These are phyloP conservation scores for Coleophora flavipennella DNA, from an alignment of 2,888 invertebrate species.

Conservation along the genomic window DNA sequence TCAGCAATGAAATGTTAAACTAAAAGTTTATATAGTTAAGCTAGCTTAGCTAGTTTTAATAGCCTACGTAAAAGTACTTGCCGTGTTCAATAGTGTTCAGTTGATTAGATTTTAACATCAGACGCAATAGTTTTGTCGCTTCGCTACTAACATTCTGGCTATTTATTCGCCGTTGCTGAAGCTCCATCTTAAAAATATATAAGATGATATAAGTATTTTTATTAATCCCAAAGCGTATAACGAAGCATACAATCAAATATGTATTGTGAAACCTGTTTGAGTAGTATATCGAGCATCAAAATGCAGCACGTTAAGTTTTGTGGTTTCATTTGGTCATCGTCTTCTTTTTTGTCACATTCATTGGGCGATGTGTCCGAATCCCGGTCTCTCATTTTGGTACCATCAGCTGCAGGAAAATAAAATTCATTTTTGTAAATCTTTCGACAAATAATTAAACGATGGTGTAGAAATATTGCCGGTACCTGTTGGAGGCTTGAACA, in stretches of 20 bases:
- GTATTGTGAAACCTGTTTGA: conserved; percentile 85
- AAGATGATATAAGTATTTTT: neutral
- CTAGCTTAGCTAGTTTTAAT: too few species aligned
- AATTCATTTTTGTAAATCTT: neutral
- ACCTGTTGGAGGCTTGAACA: conserved; percentile 49
- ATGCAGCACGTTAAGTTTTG: conserved; percentile 95
- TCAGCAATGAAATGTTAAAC: neutral
- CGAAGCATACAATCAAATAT: neutral
- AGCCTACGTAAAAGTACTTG: conserved; percentile 14
- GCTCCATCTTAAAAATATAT: conserved; percentile 41
- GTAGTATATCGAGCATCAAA: conserved; percentile 93
- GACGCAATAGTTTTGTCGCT: conserved; percentile 49
- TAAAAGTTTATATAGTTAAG: too few species aligned
- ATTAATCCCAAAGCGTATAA: neutral
- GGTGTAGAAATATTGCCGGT: too few species aligned
- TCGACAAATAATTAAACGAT: too few species aligned
- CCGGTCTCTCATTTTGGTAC: conserved; percentile 30
- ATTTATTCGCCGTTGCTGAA: conserved; percentile 55
- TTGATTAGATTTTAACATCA: conserved; percentile 61
- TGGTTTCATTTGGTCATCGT: conserved; percentile 74
- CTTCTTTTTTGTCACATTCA: conserved; percentile 37
- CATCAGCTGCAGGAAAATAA: conserved; percentile 21
- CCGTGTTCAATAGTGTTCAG: conserved; percentile 58
- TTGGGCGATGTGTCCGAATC: conserved; percentile 33
- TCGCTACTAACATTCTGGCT: conserved; percentile 60